Evolutionary conservation across 1,140 invertebrate species (phyloP).

Genomic region (Triops cancriformis): DNA sequence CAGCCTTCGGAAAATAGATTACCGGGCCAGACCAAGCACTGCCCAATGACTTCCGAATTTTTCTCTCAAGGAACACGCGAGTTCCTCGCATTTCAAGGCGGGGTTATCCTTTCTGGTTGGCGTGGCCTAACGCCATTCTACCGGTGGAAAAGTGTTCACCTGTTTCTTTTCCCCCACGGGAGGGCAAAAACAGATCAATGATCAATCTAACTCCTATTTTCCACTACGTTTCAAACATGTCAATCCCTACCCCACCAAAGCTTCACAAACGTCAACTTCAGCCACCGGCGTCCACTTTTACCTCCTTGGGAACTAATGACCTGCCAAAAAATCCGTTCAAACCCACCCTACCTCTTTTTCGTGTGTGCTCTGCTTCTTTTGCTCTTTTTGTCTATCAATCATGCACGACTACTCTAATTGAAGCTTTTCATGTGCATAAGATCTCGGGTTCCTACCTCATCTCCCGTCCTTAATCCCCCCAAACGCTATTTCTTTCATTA

Average conservation of each 20-base stretch:
- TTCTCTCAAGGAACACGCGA: no score
- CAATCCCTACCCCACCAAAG: neutral
- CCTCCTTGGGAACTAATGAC: neutral
- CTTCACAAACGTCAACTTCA: neutral
- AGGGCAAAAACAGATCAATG: neutral
- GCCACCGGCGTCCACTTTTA: neutral
- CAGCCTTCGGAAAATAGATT: no score
- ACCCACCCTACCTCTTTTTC: neutral
- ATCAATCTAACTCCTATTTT: slow-evolving; percentile 4
- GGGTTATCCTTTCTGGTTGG: no score
- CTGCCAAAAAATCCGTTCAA: neutral
- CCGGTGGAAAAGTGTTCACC: neutral
- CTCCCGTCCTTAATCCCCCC: neutral
- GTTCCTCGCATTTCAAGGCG: no score
- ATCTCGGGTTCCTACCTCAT: neutral
- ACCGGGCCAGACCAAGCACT: no score
- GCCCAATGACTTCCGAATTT: no score
- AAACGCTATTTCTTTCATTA: neutral
- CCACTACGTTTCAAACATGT: slow-evolving; percentile 1
- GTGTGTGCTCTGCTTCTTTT: neutral
- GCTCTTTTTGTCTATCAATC: neutral
- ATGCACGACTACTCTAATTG: neutral
- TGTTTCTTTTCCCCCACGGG: neutral
- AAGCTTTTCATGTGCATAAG: neutral
- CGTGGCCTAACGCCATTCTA: no score